phyloP scores from a whole-genome alignment of 1,140 invertebrate genomes.

The Helicorthomorpha holstii region DNA sequence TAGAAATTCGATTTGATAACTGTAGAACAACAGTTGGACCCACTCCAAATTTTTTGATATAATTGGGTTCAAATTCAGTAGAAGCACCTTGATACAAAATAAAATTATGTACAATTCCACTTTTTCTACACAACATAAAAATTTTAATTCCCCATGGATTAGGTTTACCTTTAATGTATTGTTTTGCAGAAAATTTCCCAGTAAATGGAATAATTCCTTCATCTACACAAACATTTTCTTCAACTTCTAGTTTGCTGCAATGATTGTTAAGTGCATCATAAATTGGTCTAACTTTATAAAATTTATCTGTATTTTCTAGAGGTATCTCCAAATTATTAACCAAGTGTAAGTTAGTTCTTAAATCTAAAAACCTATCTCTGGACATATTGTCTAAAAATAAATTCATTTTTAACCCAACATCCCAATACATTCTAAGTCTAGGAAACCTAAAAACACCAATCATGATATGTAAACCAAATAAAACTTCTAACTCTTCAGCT shows the following conservation, averaged over 20 bases:
- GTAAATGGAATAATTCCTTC: conserved; percentile 19
- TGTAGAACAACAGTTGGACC: conserved; percentile 14
- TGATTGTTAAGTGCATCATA: conserved; percentile 15
- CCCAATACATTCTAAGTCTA: conserved; percentile 1
- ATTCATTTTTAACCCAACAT: neutral
- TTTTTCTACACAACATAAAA: conserved; percentile 11
- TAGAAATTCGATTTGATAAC: conserved; percentile 12
- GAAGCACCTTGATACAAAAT: conserved; percentile 17
- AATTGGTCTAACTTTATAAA: conserved; percentile 18
- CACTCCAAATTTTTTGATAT: conserved; percentile 13
- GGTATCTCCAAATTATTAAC: conserved; percentile 13
- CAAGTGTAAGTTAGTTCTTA: conserved; percentile 17
- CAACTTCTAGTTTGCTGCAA: conserved; percentile 14
- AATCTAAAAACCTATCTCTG: conserved; percentile 13
- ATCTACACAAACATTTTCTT: conserved; percentile 15
- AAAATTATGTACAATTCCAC: conserved; percentile 16
- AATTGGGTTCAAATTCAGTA: conserved; percentile 14
- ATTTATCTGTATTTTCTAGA: conserved; percentile 14
- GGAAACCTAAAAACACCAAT: neutral
- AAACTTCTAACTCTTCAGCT: neutral
- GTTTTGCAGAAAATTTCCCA: conserved; percentile 15
- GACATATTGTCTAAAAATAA: conserved; percentile 6
- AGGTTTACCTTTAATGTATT: conserved; percentile 17
- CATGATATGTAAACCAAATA: neutral
- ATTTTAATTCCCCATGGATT: conserved; percentile 14